Evolutionary conservation across 2,888 invertebrate genomes (phyloP).

Genomic region (Clostera curtula): DNA sequence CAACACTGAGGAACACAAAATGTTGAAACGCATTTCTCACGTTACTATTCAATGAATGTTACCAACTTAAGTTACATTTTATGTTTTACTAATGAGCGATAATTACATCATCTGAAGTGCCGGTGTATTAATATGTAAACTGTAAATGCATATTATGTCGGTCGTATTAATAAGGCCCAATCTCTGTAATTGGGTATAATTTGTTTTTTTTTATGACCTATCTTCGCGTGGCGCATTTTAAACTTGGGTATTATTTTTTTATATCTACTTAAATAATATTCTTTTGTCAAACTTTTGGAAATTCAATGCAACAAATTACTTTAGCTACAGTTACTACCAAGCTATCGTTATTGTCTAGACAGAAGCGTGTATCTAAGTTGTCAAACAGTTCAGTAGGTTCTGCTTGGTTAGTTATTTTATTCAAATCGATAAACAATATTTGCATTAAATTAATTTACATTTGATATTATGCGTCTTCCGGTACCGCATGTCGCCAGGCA

Average conservation of each 20-base stretch:
- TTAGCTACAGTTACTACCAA: constrained; percentile 17
- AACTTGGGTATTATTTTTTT: constrained; percentile 19
- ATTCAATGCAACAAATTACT: constrained; percentile 15
- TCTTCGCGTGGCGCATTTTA: constrained; percentile 24
- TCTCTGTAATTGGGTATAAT: constrained; percentile 41
- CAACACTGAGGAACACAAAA: constrained; percentile 14
- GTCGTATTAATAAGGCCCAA: constrained; percentile 23
- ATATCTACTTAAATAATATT: constrained; percentile 28
- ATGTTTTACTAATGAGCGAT: constrained; percentile 41
- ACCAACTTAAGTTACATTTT: constrained; percentile 19
- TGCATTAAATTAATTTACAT: constrained; percentile 34
- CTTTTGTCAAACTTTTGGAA: too few species aligned
- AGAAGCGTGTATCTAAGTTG: too few species aligned
- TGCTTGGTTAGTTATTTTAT: constrained; percentile 20
- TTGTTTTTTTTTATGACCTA: constrained; percentile 29
- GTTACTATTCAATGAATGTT: constrained; percentile 23
- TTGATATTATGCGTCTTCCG: constrained; percentile 39
- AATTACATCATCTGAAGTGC: constrained; percentile 43
- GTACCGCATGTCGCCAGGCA: constrained; percentile 27
- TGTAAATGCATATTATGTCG: constrained; percentile 27
- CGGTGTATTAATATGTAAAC: constrained; percentile 34
- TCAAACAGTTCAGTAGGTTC: constrained; percentile 15
- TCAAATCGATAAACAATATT: constrained; percentile 29
- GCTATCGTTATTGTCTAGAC: constrained; percentile 4
- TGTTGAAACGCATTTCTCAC: constrained; percentile 21